phyloP scores from a whole-genome alignment of 2,113 vertebrate species.

The Mellivora capensis region DNA sequence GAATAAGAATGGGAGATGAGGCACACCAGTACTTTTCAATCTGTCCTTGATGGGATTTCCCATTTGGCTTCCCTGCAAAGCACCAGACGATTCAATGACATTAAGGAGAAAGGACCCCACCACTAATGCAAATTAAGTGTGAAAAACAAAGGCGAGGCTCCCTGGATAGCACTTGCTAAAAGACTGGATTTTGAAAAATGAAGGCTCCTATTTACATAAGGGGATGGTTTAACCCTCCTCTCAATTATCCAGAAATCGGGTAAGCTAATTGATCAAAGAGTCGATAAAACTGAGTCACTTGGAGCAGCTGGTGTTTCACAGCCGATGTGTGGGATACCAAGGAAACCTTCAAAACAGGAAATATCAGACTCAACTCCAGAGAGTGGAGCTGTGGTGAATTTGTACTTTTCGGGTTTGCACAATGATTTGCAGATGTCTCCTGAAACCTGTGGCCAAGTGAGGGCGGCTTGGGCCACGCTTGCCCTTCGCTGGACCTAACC shows the following conservation, averaged over 20 bases:
- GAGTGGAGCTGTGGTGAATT: slow-evolving; percentile 81
- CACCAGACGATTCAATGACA: neutral
- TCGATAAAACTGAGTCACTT: slow-evolving; percentile 79
- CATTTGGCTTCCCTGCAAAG: neutral
- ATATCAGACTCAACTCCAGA: slow-evolving; percentile 81
- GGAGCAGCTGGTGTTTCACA: slow-evolving; percentile 82
- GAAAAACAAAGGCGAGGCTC: neutral
- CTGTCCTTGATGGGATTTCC: neutral
- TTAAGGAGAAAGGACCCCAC: neutral
- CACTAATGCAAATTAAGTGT: neutral
- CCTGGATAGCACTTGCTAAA: neutral
- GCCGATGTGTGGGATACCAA: slow-evolving; percentile 83
- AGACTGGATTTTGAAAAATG: slow-evolving; percentile 39
- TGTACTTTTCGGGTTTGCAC: slow-evolving; percentile 81
- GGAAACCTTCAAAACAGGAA: slow-evolving; percentile 90
- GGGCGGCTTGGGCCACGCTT: slow-evolving; percentile 57
- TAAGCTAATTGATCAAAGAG: slow-evolving; percentile 84
- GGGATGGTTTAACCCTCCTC: neutral
- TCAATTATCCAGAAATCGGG: slow-evolving; percentile 74
- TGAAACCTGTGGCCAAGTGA: slow-evolving; percentile 78
- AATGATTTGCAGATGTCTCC: slow-evolving; percentile 88
- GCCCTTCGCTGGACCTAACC: slow-evolving; percentile 61
- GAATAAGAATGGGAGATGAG: neutral
- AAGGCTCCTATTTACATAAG: slow-evolving; percentile 59
- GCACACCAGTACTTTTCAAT: neutral